Conservation (phyloP, 2,888 invertebrate species). For the Andrena flavipes region DNA sequence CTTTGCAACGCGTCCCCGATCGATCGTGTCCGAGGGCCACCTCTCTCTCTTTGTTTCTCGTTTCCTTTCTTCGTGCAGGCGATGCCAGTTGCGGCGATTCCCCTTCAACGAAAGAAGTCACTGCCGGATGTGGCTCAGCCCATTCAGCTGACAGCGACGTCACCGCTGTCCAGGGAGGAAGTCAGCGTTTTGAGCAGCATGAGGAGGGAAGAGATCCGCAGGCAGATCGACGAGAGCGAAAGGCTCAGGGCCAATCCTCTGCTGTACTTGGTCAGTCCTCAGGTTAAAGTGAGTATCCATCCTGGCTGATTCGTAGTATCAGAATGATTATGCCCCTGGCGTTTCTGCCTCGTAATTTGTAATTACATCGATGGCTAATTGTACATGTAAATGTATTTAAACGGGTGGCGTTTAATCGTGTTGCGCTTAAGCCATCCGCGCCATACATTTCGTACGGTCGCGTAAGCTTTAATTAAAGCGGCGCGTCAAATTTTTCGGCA, state of each 20-base stretch:
- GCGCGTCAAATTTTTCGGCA: background rate
- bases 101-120: conserved; percentile 97
- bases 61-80: conserved; percentile 86
- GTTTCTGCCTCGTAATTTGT: background rate
- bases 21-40: conserved; percentile 27
- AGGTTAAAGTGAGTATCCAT: conserved; percentile 93
- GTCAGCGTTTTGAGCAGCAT: conserved; percentile 97
- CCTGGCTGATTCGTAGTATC: background rate
- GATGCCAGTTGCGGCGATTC: conserved; percentile 90
- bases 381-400: background rate
- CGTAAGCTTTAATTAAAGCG: conserved; percentile 15
- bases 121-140: conserved; percentile 95
- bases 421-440: background rate
- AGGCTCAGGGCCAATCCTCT: conserved; percentile 97
- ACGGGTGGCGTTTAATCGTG: background rate
- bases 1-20: conserved; percentile 4
- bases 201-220: conserved; percentile 96
- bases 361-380: background rate
- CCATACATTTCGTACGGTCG: background rate
- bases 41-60: conserved; percentile 57
- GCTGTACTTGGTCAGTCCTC: conserved; percentile 98
- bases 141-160: conserved; percentile 91
- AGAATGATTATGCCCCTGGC: background rate
- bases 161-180: conserved; percentile 97
- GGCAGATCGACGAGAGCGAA: conserved; percentile 96